Base-by-base conservation (phyloP, 2,888 invertebrate genomes). In the Drosophila pegasa region DNA sequence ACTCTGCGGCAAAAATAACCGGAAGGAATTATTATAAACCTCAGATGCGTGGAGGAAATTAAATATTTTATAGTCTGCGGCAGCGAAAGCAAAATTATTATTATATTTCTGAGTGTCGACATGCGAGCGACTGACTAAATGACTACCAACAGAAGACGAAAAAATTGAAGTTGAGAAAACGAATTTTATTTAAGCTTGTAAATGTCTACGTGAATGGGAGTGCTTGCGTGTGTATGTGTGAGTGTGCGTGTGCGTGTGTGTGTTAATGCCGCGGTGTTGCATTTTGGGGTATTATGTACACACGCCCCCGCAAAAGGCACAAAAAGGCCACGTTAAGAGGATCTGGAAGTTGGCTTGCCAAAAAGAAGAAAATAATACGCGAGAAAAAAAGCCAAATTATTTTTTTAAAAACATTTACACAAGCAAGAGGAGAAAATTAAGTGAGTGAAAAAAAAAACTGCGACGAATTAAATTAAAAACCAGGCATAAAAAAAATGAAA, bases 31-130 rank as follows among this genome's bases (percentile, higher is more conserved):
- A 89, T 79, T 79, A 70, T 70, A 60, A 78, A 79, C 52, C 52
- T 81, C 81, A 77, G 69, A 63, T 35, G 71, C 74, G 74, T 58
- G 61, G 52, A 87, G 87, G 87, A 87, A 87, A 87, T 87, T 87
- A 90, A 87, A 87, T 87, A 89, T 87, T 90, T 87, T 78, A 81
- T 81, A 80, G 84, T 80, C 71, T 79, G 87, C 80, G 89, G 83
- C 50, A 47, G 75, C 70, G 70, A 62, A 22, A 56, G 80, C 29
- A 71, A 55, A 79, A 89, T 80, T 80, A 88, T 85, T 87, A 31
- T 31, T 29, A 48, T 48, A 87, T 87, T 78, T 80, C 69, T 55
- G 63, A 40, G 59, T 59, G 52, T 57, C 38, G 31, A 41, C 27
- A 31, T 31, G 37, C 50, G 35, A 48, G 37, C 38, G 35, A 47